A percentile compares a stretch with the other conserved stretches of the same genome.
Evolutionary conservation across 2,888 invertebrate genomes (phyloP).

Genomic region (Ceramica pisi): DNA sequence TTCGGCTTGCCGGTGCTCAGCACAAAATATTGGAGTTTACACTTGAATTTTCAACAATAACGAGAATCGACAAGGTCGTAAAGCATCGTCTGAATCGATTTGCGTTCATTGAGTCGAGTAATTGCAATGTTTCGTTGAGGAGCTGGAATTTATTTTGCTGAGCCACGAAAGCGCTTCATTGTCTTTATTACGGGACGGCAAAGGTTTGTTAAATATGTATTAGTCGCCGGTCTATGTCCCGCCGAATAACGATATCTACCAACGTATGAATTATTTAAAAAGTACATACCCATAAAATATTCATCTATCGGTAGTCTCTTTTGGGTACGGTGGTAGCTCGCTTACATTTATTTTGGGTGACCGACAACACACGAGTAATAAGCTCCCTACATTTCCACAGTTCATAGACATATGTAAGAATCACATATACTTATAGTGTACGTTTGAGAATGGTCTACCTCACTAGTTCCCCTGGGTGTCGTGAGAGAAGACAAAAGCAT

Average conservation of each 20-base stretch:
- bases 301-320: constrained; percentile 67
- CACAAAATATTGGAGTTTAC: constrained; percentile 69
- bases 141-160: constrained; percentile 77
- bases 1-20: constrained; percentile 57
- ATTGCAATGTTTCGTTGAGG: constrained; percentile 81
- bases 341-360: constrained; percentile 42
- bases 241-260: constrained; percentile 69
- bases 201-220: constrained; percentile 81
- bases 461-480: constrained; percentile 30
- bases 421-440: constrained; percentile 1
- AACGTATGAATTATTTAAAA: constrained; percentile 78
- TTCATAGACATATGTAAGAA: constrained; percentile 14
- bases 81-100: constrained; percentile 81
- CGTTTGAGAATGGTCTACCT: constrained; percentile 32
- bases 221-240: constrained; percentile 72
- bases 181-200: constrained; percentile 74
- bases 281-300: constrained; percentile 69
- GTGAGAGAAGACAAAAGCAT: constrained; percentile 26
- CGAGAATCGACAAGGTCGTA: constrained; percentile 76
- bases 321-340: constrained; percentile 42
- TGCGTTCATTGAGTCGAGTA: constrained; percentile 84
- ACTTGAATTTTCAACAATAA: constrained; percentile 74
- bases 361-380: constrained; percentile 30
- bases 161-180: constrained; percentile 73
- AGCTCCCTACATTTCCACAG: constrained; percentile 14